Percentiles rank a stretch among this genome's conserved stretches.
Conservation (phyloP, 1,140 invertebrate species). For the Drosophila funebris region DNA sequence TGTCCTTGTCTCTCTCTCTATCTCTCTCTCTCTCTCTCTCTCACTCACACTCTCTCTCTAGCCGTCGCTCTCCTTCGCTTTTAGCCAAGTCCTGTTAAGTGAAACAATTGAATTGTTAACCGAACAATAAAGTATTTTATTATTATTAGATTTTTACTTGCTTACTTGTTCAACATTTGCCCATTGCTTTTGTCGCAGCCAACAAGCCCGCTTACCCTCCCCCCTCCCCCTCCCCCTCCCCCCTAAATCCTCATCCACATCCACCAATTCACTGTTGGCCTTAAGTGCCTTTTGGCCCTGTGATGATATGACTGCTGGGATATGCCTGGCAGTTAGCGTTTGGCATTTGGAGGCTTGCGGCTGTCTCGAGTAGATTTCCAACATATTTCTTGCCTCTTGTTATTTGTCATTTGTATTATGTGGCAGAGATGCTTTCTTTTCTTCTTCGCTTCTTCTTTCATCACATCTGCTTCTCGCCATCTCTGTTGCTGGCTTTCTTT, state of each 20-base stretch:
- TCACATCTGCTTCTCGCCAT: neutral
- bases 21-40: neutral
- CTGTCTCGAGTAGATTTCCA: slow-evolving; percentile 75
- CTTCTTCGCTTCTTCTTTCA: neutral
- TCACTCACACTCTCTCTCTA: neutral
- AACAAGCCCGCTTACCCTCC: neutral
- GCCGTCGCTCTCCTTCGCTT: slow-evolving; percentile 2
- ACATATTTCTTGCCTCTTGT: slow-evolving; percentile 73
- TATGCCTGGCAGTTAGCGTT: slow-evolving; percentile 37
- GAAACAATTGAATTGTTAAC: slow-evolving; percentile 82
- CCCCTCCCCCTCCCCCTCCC: neutral
- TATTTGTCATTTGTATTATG: slow-evolving; percentile 77
- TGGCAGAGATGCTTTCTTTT: neutral
- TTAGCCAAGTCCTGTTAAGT: slow-evolving; percentile 63
- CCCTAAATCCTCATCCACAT: neutral
- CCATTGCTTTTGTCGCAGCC: slow-evolving; percentile 57
- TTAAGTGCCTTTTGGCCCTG: slow-evolving; percentile 26
- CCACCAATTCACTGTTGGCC: slow-evolving; percentile 1
- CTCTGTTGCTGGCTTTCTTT: slow-evolving; percentile 33
- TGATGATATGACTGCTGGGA: slow-evolving; percentile 33
- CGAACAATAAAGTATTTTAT: slow-evolving; percentile 81
- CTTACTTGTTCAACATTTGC: slow-evolving; percentile 33
- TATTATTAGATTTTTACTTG: slow-evolving; percentile 79
- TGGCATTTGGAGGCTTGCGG: slow-evolving; percentile 54
- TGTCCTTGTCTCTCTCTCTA: slow-evolving; percentile 2